These are phyloP conservation scores for Dimorphilus gyrociliatus DNA, from an alignment of 2,888 invertebrate species.

Conservation along the genomic window DNA sequence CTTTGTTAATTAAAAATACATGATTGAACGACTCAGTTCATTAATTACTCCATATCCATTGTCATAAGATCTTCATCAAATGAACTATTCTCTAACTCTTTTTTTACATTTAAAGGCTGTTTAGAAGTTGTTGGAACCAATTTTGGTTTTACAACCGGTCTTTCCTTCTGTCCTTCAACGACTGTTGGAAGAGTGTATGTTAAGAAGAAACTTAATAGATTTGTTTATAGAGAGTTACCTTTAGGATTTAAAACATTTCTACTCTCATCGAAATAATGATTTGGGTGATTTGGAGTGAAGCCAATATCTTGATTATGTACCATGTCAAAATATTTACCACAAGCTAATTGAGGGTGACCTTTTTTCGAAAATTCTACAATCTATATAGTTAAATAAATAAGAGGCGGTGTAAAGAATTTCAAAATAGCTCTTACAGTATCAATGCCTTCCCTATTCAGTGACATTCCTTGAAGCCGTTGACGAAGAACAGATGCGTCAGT, in stretches of 20 bases:
- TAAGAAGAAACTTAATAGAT: too few relatives aligned
- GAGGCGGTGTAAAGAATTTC: background rate
- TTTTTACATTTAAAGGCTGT: too few relatives aligned
- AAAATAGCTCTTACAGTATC: constrained; percentile 20
- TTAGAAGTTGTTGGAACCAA: too few relatives aligned
- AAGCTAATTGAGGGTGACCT: constrained; percentile 73
- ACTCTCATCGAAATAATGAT: constrained; percentile 73
- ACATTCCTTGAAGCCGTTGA: constrained; percentile 48
- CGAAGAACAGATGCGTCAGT: constrained; percentile 55
- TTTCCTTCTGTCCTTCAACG: too few relatives aligned
- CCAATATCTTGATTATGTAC: constrained; percentile 28
- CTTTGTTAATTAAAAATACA: too few relatives aligned
- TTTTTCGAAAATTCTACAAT: constrained; percentile 54
- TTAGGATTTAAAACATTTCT: constrained; percentile 42
- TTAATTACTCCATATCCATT: too few relatives aligned
- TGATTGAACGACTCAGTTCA: too few relatives aligned
- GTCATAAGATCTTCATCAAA: too few relatives aligned
- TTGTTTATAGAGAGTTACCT: too few relatives aligned
- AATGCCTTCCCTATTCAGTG: constrained; percentile 17
- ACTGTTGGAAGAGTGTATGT: too few relatives aligned
- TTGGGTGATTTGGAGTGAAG: constrained; percentile 67
- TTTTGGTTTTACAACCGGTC: too few relatives aligned
- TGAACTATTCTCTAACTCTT: too few relatives aligned
- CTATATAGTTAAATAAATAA: constrained; percentile 25
- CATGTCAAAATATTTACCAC: constrained; percentile 58